Evolutionary conservation across 2,888 invertebrate genomes (phyloP).

Genomic region (Criorhina ranunculi): DNA sequence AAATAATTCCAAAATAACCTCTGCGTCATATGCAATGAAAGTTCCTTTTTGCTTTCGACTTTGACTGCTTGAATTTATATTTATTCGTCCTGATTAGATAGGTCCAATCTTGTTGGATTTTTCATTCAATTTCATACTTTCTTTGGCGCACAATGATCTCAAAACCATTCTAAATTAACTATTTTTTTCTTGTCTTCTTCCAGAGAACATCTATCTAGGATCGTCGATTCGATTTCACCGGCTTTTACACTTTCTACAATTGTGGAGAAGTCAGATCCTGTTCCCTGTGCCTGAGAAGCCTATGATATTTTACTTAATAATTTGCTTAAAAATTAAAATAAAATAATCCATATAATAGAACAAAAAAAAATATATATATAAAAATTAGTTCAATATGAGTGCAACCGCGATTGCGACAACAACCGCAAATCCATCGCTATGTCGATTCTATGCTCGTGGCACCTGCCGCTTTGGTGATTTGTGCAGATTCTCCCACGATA

Average conservation of each 20-base stretch:
- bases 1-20: not conserved
- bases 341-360: constrained; percentile 7
- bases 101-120: too few relatives aligned
- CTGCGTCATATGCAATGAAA: too few relatives aligned
- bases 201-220: constrained; percentile 26
- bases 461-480: constrained; percentile 83
- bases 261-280: constrained; percentile 15
- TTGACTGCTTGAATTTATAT: too few relatives aligned
- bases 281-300: constrained; percentile 40
- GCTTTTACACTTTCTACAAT: constrained; percentile 10
- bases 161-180: not conserved
- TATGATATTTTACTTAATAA: constrained; percentile 50
- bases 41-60: too few relatives aligned
- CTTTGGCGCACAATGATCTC: not conserved
- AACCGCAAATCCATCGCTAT: constrained; percentile 79
- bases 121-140: too few relatives aligned
- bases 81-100: too few relatives aligned
- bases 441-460: constrained; percentile 82
- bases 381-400: constrained; percentile 78
- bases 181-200: constrained; percentile 14
- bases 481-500: constrained; percentile 83
- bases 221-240: constrained; percentile 7
- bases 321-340: constrained; percentile 40
- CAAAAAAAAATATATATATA: constrained; percentile 1
- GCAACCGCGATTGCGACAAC: constrained; percentile 78